These are phyloP conservation scores for Fissipunctia ypsillon DNA, from an alignment of 2,888 invertebrate species.

Conservation along the genomic window DNA sequence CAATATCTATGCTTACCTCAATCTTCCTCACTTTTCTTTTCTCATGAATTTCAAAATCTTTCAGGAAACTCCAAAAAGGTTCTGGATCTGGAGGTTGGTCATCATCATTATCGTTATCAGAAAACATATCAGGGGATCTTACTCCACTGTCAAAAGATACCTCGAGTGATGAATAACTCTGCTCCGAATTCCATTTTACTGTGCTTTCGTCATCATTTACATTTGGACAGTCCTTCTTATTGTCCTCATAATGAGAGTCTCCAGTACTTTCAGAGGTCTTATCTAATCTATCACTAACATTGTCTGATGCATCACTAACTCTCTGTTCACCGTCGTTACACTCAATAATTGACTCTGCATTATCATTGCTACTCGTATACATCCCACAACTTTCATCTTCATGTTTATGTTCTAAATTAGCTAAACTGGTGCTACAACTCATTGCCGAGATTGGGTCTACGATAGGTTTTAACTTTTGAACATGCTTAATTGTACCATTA, in stretches of 20 bases:
- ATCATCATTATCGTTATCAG: conserved; percentile 89
- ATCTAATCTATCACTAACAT: conserved; percentile 73
- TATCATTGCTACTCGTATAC: conserved; percentile 61
- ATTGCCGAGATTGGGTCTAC: conserved; percentile 85
- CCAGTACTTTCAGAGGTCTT: conserved; percentile 80
- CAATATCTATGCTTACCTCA: conserved; percentile 76
- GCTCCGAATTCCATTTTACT: conserved; percentile 84
- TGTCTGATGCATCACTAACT: conserved; percentile 70
- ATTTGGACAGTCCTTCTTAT: conserved; percentile 70
- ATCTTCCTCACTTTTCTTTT: conserved; percentile 83
- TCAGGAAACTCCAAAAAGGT: conserved; percentile 83
- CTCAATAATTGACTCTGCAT: conserved; percentile 62
- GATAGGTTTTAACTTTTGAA: conserved; percentile 86
- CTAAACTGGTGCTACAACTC: conserved; percentile 71
- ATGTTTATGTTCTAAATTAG: conserved; percentile 73
- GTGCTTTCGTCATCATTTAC: conserved; percentile 74
- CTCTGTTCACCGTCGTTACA: conserved; percentile 67
- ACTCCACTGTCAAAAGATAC: conserved; percentile 88
- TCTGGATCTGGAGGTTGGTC: conserved; percentile 71
- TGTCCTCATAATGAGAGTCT: conserved; percentile 81
- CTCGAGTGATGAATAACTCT: conserved; percentile 85
- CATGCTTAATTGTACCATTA: conserved; percentile 88
- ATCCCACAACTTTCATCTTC: conserved; percentile 63
- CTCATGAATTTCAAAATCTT: conserved; percentile 83
- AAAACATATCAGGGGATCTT: conserved; percentile 92